Evolutionary conservation across 2,888 invertebrate species (phyloP).

Genomic region (Hydropsyche betteni): DNA sequence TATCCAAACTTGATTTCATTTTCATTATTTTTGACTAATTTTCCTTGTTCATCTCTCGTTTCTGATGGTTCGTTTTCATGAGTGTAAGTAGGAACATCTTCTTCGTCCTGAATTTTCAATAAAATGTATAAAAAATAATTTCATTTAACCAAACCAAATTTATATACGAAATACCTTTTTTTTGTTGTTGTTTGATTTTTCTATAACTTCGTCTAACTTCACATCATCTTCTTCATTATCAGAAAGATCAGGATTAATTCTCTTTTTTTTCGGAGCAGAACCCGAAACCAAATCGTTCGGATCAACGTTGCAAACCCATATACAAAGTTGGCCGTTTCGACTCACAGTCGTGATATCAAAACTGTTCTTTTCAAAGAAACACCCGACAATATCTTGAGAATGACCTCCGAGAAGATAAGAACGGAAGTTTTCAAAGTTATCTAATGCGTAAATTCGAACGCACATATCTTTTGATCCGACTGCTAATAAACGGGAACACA

Average conservation of each 20-base stretch:
- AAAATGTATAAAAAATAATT: background rate
- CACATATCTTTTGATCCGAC: constrained; percentile 91
- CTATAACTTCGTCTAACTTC: constrained; percentile 67
- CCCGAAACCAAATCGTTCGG: constrained; percentile 72
- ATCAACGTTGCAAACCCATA: constrained; percentile 87
- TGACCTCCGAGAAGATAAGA: constrained; percentile 84
- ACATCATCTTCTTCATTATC: constrained; percentile 75
- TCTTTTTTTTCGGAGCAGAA: constrained; percentile 65
- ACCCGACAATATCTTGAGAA: constrained; percentile 82
- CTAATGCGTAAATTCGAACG: constrained; percentile 83
- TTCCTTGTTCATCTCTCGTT: constrained; percentile 47
- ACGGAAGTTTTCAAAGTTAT: constrained; percentile 78
- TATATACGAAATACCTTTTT: constrained; percentile 34
- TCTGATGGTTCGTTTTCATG: constrained; percentile 47
- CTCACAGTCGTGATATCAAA: constrained; percentile 86
- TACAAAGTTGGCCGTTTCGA: constrained; percentile 82
- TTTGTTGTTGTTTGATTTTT: constrained; percentile 61
- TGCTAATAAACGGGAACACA: constrained; percentile 88
- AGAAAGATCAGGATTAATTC: constrained; percentile 60
- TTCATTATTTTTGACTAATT: constrained; percentile 40
- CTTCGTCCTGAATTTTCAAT: constrained; percentile 45
- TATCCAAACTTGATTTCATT: constrained; percentile 63
- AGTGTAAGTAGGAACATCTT: constrained; percentile 47
- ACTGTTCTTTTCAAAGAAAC: constrained; percentile 87
- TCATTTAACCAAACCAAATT: background rate